These are phyloP conservation scores for Rafetus swinhoei DNA, from an alignment of 2,113 vertebrate species.

Conservation along the genomic window DNA sequence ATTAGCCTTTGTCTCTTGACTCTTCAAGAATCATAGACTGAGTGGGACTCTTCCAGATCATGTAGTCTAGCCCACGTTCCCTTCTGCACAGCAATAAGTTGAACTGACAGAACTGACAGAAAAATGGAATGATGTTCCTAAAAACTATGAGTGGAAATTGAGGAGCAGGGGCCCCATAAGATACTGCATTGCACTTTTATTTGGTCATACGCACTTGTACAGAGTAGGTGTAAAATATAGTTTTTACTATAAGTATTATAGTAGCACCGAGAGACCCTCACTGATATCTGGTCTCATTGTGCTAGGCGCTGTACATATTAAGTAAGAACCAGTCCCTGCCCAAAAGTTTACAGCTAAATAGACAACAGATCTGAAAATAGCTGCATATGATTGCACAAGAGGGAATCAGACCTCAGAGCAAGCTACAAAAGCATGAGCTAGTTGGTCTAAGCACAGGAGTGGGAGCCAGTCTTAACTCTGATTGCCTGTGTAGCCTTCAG, in stretches of 20 bases:
- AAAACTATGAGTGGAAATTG: not conserved
- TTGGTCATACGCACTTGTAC: not conserved
- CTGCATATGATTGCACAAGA: not conserved
- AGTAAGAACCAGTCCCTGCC: not conserved
- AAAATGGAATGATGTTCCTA: not conserved
- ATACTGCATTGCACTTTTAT: not conserved
- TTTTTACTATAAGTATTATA: not conserved
- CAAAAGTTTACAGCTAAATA: not conserved
- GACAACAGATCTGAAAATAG: not conserved
- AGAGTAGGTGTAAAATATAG: not conserved
- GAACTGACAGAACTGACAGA: not conserved
- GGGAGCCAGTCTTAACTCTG: rapidly evolving
- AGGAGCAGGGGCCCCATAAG: not conserved
- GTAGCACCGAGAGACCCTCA: not conserved
- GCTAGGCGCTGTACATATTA: not conserved
- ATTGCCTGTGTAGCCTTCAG: not conserved
- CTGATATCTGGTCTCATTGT: not conserved
- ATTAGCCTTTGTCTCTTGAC: not conserved
- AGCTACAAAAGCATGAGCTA: not conserved
- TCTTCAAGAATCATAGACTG: not conserved
- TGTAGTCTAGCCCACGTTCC: not conserved
- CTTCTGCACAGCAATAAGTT: not conserved
- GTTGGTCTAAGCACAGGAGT: not conserved
- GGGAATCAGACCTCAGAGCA: not conserved
- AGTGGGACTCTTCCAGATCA: not conserved